These are phyloP conservation scores for Cancer borealis DNA, from an alignment of 2,888 invertebrate species.

Conservation along the genomic window DNA sequence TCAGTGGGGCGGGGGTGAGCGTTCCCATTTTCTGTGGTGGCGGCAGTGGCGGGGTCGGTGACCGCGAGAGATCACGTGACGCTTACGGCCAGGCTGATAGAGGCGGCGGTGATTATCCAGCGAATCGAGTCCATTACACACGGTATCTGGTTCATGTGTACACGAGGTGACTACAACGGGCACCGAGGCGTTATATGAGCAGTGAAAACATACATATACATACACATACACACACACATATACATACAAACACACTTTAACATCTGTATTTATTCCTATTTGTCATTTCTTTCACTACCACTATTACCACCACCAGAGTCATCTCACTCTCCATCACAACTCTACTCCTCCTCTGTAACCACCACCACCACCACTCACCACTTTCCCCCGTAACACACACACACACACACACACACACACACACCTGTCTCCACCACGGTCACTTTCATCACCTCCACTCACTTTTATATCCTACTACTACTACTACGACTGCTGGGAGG, in stretches of 20 bases:
- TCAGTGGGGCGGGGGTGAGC: slow-evolving; percentile 34
- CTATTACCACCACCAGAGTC: not conserved
- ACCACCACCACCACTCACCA: not conserved
- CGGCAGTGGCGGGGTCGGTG: slow-evolving; percentile 2
- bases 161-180: slow-evolving; percentile 39
- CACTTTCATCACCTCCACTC: slow-evolving; percentile 41
- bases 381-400: not conserved
- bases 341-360: not conserved
- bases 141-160: slow-evolving; percentile 54
- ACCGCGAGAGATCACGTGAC: slow-evolving; percentile 62
- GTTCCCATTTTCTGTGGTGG: slow-evolving; percentile 69
- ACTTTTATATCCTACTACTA: not conserved
- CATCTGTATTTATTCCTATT: not conserved
- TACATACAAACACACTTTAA: not conserved
- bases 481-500: not conserved
- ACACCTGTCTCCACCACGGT: slow-evolving; percentile 24
- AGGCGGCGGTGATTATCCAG: slow-evolving; percentile 62
- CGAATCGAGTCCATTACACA: slow-evolving; percentile 64
- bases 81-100: slow-evolving; percentile 44
- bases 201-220: not conserved
- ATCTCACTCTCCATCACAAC: slow-evolving; percentile 12
- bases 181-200: not conserved
- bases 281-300: not conserved
- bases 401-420: slow-evolving; percentile 26
- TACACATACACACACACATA: not conserved